These are phyloP conservation scores for Enchytraeus crypticus DNA, from an alignment of 2,888 invertebrate species.

Conservation along the genomic window DNA sequence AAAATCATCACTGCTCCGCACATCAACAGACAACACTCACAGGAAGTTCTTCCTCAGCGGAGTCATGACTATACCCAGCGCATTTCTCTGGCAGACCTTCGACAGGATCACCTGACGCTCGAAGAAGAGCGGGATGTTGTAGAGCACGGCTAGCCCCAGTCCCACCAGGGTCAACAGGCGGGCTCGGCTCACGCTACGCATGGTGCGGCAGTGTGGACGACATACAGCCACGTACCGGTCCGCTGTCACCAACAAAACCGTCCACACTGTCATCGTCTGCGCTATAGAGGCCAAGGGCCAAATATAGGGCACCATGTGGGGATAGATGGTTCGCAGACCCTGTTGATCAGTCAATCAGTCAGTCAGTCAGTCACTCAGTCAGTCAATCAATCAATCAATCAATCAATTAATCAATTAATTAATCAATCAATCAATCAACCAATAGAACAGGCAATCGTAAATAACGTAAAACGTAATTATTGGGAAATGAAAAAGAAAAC, in stretches of 20 bases:
- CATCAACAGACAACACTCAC: no score
- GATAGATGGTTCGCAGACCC: slow-evolving; percentile 3
- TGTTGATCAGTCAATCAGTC: no score
- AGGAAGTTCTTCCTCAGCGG: slow-evolving; percentile 6
- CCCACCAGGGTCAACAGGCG: slow-evolving; percentile 10
- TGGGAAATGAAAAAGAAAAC: no score
- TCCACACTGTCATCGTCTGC: slow-evolving; percentile 28
- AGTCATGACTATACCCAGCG: background rate
- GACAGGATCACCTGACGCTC: slow-evolving; percentile 16
- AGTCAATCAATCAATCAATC: no score
- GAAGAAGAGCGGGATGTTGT: slow-evolving; percentile 28
- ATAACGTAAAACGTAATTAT: no score
- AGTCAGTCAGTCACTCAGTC: no score
- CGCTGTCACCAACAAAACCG: slow-evolving; percentile 26
- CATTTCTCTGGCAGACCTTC: background rate
- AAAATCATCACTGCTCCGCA: no score
- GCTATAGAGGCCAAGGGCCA: slow-evolving; percentile 25
- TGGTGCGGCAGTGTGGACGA: slow-evolving; percentile 20
- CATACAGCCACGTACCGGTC: slow-evolving; percentile 30
- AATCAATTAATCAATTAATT: no score
- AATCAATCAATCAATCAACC: no score
- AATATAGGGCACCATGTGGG: slow-evolving; percentile 18
- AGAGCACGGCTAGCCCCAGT: slow-evolving; percentile 20
- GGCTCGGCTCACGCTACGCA: slow-evolving; percentile 19
- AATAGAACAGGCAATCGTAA: no score